Base-by-base conservation (phyloP, 53 echinoderm and acorn worm species). In the Patiria pectinifera region DNA sequence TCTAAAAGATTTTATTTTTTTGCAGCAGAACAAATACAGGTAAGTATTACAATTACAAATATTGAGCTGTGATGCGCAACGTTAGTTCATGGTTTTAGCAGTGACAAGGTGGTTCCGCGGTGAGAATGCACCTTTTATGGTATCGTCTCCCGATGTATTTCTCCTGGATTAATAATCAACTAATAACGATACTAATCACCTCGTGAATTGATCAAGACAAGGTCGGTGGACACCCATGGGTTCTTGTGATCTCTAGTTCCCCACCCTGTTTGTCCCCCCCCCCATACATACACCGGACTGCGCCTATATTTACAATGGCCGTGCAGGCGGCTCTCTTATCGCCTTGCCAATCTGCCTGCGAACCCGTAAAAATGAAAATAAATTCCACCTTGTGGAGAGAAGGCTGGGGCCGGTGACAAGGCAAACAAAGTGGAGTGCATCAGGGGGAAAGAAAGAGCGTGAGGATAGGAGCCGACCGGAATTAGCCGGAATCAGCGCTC, bases 381-480 rank as follows among this genome's bases (percentile, higher is more conserved):
- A 80, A 89, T 89, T 60, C 49, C 89, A 62, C 87, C n/a, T 13
- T 23, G 63, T 24, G 35, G 11, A 13, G 69, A n/a, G 21, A 53
- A 35, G 84, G 11, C 70, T 5, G 70, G 5, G 76, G 44, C 77
- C 35, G 59, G 59, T 71, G 15, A 24, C 59, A 53, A 2, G 87
- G 87, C 60, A 87, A 87, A 87, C 60, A 87, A 35, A 76, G 77
- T 8, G 13, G 87, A 87, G 87, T 87, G 87, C 87, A 35, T 35
- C 35, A 1, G 35, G 35, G 35, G 35, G 35, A 59, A 12, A 19
- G 3, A 13, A 15, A 0, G 82, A 48, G 82, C 58, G 53, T 0
- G 8, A 8, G 5, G 82, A 48, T 26, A 53, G 49, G 48, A 43
- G 10, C 35, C 35, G 35, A 35, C 35, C 16, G 15, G 44, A 45